Evolutionary conservation across 2,888 invertebrate species (phyloP), one percentile per base, ranked within the genome.

Genomic region (Tipula vernalis): DNA sequence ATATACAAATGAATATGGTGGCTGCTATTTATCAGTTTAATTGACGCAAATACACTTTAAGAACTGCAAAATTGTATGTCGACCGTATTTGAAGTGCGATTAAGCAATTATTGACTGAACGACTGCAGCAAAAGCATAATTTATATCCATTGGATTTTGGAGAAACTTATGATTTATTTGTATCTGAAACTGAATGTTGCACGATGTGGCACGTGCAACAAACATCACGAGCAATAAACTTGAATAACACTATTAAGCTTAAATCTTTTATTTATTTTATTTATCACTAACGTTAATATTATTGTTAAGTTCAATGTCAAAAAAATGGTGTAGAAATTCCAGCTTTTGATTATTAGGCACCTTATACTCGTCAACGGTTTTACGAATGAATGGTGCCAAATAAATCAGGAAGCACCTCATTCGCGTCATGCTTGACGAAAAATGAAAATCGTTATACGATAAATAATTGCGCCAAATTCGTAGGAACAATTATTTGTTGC

Each of bases 401-500:
- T 15, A 51, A 8, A 6, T 51, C 15, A 51, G 51, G 51, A 4
- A 15, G 51, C 4, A 51, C 15, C 2, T 51, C 15, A 15, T 12
- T 15, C 51, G n/a, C 51, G 5, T 51, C 51, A 15, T 15, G 51
- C 51, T 51, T 15, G 5, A 51, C 51, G 15, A 51, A 51, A 51
- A n/a, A 51, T 5, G 51, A 51, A 1, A 51, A 15, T 15, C 5
- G 51, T 5, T 5, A 15, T 15, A 15, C 10, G 0, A 0, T 15
- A 0, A 51, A 15, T 6, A 5, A 12, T 10, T 51, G 51, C n/a
- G 4, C 36, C 83, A 44, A 89, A 91, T 0, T 85, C 83, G 83
- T 92, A 92, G 0, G 90, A 90, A 88, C 93, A 93, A 3, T 92
- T 93, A 85, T 92, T 92, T 0, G 92, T 92, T 2, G 92, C 91